Percentiles rank a stretch among this genome's conserved stretches.
These are phyloP conservation scores for Drosophila orosa DNA, from an alignment of 1,140 invertebrate genomes.

Conservation along the genomic window DNA sequence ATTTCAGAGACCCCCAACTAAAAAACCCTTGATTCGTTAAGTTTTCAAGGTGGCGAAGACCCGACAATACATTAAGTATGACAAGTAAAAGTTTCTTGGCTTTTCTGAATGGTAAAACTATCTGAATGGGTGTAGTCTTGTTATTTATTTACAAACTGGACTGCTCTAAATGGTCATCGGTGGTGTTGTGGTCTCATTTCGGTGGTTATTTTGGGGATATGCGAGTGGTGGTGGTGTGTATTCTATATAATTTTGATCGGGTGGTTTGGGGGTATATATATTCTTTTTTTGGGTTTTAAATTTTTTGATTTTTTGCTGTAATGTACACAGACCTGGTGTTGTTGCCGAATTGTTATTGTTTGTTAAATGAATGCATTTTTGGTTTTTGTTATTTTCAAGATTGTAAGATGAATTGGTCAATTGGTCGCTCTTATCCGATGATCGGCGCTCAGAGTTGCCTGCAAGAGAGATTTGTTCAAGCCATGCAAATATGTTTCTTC, in stretches of 20 bases:
- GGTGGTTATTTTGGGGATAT: conserved; percentile 1
- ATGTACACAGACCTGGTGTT: conserved; percentile 84
- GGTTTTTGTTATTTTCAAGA: conserved; percentile 84
- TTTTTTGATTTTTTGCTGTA: conserved; percentile 55
- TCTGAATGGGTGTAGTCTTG: background rate
- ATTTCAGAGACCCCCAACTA: background rate
- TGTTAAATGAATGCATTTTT: conserved; percentile 84
- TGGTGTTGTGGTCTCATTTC: conserved; percentile 29
- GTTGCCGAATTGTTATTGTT: conserved; percentile 84
- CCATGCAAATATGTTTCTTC: conserved; percentile 78
- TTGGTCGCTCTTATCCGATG: conserved; percentile 84
- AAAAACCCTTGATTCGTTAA: conserved; percentile 1
- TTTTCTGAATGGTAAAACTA: conserved; percentile 1
- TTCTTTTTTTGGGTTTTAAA: conserved; percentile 16
- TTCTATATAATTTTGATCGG: conserved; percentile 46
- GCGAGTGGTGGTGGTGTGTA: background rate
- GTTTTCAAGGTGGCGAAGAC: background rate
- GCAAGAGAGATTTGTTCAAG: conserved; percentile 84
- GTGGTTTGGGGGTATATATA: conserved; percentile 10
- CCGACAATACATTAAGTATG: background rate
- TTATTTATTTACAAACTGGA: conserved; percentile 34
- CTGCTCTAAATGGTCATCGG: conserved; percentile 4
- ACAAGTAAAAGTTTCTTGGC: background rate
- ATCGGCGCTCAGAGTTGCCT: conserved; percentile 84
- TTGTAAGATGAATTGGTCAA: conserved; percentile 84